These are phyloP conservation scores for Chlorospingus flavigularis DNA, from an alignment of 2,797 vertebrate species.

Conservation along the genomic window DNA sequence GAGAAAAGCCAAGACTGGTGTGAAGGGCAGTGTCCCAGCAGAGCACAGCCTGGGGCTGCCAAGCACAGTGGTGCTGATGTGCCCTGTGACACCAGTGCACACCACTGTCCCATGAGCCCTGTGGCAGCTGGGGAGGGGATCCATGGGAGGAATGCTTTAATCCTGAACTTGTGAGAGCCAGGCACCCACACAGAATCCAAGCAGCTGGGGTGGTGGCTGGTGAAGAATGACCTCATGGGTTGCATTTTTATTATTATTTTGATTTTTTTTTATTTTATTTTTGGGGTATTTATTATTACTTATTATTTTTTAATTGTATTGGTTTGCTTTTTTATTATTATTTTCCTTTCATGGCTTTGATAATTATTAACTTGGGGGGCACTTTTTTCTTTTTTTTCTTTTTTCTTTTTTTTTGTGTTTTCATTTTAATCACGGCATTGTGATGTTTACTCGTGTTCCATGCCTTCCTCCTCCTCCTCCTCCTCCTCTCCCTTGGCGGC, in stretches of 20 bases:
- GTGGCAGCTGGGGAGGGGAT: neutral
- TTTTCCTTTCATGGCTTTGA: neutral
- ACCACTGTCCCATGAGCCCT: accelerated
- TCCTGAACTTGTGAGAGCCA: neutral
- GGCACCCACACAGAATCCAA: neutral
- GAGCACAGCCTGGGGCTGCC: too few relatives aligned
- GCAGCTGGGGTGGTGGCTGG: neutral
- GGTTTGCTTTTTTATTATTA: neutral
- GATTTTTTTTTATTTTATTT: too few relatives aligned
- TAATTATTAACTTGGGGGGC: neutral
- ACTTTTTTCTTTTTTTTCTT: accelerated
- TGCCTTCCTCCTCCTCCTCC: neutral
- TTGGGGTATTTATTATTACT: neutral
- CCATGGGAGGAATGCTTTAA: neutral
- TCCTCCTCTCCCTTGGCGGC: neutral
- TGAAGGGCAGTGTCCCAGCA: neutral
- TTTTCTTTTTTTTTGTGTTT: neutral
- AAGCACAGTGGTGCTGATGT: neutral
- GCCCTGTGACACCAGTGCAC: neutral
- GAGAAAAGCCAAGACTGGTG: neutral
- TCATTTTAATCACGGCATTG: neutral
- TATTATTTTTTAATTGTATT: neutral
- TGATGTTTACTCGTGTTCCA: neutral
- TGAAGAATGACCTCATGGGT: neutral
- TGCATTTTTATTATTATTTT: neutral